Conservation (phyloP, 1,140 invertebrate genomes). For the Hestina assimilis region DNA sequence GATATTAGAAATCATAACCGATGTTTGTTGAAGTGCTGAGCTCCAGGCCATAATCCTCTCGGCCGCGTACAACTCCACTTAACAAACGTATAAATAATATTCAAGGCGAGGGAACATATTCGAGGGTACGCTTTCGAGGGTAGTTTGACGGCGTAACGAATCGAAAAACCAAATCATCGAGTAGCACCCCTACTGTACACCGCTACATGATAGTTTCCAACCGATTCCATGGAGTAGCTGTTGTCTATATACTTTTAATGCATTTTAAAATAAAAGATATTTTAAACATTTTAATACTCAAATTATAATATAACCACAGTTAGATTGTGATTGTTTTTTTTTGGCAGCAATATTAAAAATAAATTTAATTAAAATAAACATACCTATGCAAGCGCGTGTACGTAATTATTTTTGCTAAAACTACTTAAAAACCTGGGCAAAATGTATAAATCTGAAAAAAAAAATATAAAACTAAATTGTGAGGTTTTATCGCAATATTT, state of each 20-base stretch:
- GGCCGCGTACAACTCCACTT: slow-evolving; percentile 67
- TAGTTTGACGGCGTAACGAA: slow-evolving; percentile 78
- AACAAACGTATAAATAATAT: slow-evolving; percentile 78
- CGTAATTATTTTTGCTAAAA: too few species aligned
- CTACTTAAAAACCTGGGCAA: too few species aligned
- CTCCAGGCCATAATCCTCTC: slow-evolving; percentile 70
- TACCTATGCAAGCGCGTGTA: too few species aligned
- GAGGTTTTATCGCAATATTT: too few species aligned
- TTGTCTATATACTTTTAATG: slow-evolving; percentile 10
- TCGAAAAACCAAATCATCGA: slow-evolving; percentile 79
- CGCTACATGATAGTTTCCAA: slow-evolving; percentile 71
- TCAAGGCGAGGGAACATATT: slow-evolving; percentile 75
- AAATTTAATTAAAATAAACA: too few species aligned
- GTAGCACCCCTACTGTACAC: slow-evolving; percentile 72
- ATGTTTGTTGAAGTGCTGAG: slow-evolving; percentile 76
- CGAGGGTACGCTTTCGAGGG: slow-evolving; percentile 69
- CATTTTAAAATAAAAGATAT: not conserved
- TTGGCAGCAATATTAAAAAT: too few species aligned
- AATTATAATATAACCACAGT: too few species aligned
- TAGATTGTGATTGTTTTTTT: too few species aligned
- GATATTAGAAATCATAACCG: slow-evolving; percentile 72
- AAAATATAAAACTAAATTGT: too few species aligned
- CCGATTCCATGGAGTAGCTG: slow-evolving; percentile 41
- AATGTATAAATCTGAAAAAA: too few species aligned
- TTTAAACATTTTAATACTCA: not conserved